These are phyloP conservation scores for Gymnorhina tibicen DNA, from an alignment of 2,113 vertebrate genomes.

Conservation along the genomic window DNA sequence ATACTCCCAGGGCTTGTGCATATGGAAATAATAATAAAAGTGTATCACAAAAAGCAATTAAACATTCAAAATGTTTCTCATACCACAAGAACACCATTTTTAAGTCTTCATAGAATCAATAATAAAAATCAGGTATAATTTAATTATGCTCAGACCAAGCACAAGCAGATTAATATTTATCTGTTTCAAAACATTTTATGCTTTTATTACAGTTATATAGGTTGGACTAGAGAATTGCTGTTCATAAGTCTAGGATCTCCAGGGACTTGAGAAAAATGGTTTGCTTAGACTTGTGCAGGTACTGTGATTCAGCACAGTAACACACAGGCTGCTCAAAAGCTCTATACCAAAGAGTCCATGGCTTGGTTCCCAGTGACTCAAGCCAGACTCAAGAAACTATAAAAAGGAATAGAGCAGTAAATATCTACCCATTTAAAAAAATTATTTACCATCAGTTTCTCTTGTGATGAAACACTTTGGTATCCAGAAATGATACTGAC, in stretches of 20 bases:
- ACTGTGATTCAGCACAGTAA: conserved; percentile 14
- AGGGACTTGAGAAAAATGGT: neutral
- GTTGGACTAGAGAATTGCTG: neutral
- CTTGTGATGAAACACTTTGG: neutral
- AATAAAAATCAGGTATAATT: conserved; percentile 6
- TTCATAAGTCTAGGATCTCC: neutral
- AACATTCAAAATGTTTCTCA: conserved; percentile 10
- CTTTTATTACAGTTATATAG: neutral
- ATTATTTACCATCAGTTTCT: conserved; percentile 1
- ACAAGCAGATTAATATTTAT: neutral
- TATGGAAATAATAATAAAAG: conserved; percentile 39
- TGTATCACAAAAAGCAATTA: neutral
- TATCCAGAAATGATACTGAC: neutral
- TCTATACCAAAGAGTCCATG: neutral
- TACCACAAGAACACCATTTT: neutral
- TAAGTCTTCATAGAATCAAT: neutral
- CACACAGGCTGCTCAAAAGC: neutral
- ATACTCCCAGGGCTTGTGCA: neutral
- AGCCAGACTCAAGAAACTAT: conserved; percentile 14
- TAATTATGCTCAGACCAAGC: neutral
- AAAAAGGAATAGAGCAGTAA: conserved; percentile 30
- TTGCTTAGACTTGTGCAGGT: conserved; percentile 42
- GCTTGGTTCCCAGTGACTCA: conserved; percentile 3
- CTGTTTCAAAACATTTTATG: neutral
- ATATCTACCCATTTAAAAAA: neutral